Base-by-base conservation (phyloP, 2,888 invertebrate species). In the Ichneumoninae sp. region DNA sequence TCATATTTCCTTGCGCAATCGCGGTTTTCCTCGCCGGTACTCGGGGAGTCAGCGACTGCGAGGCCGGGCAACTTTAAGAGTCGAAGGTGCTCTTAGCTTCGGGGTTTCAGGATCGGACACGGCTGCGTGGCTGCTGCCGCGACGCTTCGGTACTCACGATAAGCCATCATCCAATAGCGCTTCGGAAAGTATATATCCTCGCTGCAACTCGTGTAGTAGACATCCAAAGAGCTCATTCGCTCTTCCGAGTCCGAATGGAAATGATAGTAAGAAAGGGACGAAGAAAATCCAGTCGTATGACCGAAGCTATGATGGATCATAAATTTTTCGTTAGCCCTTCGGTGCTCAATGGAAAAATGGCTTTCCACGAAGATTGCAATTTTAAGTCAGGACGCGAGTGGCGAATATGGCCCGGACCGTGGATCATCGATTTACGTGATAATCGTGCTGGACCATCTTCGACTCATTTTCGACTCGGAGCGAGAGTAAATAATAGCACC, bases 1-100 rank as follows among this genome's bases (percentile, higher is more conserved):
- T 65, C 66, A 66, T 70, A 85, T 85, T 85, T 77, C 79, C 22
- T 66, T 40, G 19, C 44, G 71, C 40, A 8, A 52, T 65, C 65
- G 50, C 36, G 33, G n/a, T 44, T 79, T 69, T 83, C 54, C 47
- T 74, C 22, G 63, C 44, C 50, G 60, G 16, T 16, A 68, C 68
- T 74, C 26, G 44, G 47, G 16, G 26, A 68, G 57, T 65, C 73
- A 50, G 40, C 47, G 65, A 33, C 30, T 10, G 30, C 6, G 47
- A 36, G 47, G 5, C 63, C 3, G 54, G 66, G 54, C 19, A 10
- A 71, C 22, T 68, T 69, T 66, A 60, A 69, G 52, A 52, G 40
- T 26, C 44, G 36, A 30, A 6, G 47, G 47, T 52, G 57, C 16
- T 47, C 30, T 33, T 22, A 26, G 36, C 16, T 22, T 22, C 47